Evolutionary conservation across 2,888 invertebrate species (phyloP), one percentile per base, ranked within the genome.

Genomic region (Pseudococcus longispinus): DNA sequence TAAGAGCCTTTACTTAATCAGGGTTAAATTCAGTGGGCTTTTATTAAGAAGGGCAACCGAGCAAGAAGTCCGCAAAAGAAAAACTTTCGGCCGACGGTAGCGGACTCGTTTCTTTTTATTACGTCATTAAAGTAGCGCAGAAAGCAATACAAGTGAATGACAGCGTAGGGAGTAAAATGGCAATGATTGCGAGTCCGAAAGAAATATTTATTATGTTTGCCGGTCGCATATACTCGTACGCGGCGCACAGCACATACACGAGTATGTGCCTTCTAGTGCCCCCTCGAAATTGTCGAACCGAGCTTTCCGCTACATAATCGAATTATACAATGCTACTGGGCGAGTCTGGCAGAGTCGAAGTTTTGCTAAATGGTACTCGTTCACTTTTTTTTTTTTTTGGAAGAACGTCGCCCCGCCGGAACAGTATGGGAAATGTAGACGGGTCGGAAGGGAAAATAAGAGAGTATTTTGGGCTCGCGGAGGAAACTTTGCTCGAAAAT

Each of bases 61-160:
- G 29, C 60, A 23, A 70, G 70, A 29, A 70, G 18, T 20, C 70
- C 70, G 70, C 70, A 80, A 80, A 80, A 80, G 77, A 80, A 80
- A 74, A 80, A 80, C 77, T 80, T 80, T 80, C 37, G 2, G 74
- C 74, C 74, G 32, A 74, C 74, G 74, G 77, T 42, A 60, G 60
- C 42, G 11, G 15, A 11, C 77, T 80, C 77, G 77, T 80, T 80
- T 80, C 77, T 80, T 80, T 80, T 80, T 80, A 80, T 80, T 80
- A 80, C 37, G 77, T 80, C 77, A 80, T 80, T 80, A 80, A 80
- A 80, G 77, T 42, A 42, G 37, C 77, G 77, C 29, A 80, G 77
- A 80, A 80, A 80, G 77, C 77, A 80, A 80, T 80, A 80, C 77
- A 42, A 80, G 77, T 80, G 77, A 80, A 80, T 80, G 77, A 80